These are phyloP conservation scores for Meloidogyne hapla DNA, from an alignment of 1,140 invertebrate genomes.

Conservation along the genomic window DNA sequence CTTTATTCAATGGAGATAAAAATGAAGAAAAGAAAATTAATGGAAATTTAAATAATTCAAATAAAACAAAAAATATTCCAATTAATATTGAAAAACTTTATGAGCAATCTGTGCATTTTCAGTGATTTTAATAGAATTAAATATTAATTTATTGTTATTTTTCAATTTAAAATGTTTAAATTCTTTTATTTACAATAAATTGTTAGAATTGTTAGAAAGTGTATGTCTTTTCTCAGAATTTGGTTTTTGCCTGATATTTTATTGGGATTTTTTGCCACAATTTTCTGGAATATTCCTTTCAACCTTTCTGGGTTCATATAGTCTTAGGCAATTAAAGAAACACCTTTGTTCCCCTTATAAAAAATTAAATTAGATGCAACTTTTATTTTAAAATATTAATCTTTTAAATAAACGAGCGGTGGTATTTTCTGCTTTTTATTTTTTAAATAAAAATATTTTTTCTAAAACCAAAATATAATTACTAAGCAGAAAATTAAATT, in stretches of 20 bases:
- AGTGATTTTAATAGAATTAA: not conserved
- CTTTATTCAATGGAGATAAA: not conserved
- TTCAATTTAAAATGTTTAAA: not conserved
- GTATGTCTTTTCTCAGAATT: no score
- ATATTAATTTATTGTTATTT: no score
- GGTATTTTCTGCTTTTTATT: conserved; percentile 3
- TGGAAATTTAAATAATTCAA: not conserved
- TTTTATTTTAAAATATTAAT: not conserved
- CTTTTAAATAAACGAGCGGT: not conserved
- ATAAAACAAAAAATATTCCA: not conserved
- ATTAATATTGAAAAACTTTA: not conserved
- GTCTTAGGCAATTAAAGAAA: no score
- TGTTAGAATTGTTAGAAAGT: no score
- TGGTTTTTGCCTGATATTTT: no score
- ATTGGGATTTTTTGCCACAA: no score
- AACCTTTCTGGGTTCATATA: no score
- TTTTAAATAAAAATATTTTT: not conserved
- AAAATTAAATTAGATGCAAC: not conserved
- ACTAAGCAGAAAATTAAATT: conserved; percentile 5
- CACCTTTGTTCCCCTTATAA: no score
- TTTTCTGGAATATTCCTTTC: no score
- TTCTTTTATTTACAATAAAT: no score
- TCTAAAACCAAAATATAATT: not conserved
- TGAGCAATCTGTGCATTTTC: not conserved
- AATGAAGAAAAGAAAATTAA: not conserved